Evolutionary conservation across 2,888 invertebrate species (phyloP).

Genomic region (Calephelis perditalis): DNA sequence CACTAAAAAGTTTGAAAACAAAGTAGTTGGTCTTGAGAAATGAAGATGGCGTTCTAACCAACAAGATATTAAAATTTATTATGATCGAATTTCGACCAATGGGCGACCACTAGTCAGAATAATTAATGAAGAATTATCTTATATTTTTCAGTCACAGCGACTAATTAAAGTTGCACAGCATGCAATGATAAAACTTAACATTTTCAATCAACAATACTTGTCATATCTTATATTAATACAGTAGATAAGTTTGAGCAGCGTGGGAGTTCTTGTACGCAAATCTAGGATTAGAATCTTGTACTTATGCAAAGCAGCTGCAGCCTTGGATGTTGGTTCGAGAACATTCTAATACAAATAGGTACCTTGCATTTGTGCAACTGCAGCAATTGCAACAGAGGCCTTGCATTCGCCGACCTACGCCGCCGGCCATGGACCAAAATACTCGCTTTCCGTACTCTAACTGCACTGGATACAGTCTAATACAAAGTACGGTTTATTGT

Average conservation of each 20-base stretch:
- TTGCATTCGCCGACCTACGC: conserved; percentile 68
- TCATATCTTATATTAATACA: neutral
- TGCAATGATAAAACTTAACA: no score
- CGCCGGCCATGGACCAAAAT: conserved; percentile 70
- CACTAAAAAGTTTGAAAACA: no score
- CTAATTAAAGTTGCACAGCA: no score
- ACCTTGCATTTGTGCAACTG: conserved; percentile 62
- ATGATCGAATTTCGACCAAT: no score
- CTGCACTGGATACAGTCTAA: conserved; percentile 10
- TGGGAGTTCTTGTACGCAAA: conserved; percentile 9
- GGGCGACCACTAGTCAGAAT: no score
- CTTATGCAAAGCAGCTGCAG: conserved; percentile 27
- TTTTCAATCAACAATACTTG: no score
- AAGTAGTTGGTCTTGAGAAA: no score
- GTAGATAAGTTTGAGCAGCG: neutral
- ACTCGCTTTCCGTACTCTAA: conserved; percentile 52
- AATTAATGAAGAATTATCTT: no score
- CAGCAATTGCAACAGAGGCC: conserved; percentile 69
- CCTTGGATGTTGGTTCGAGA: conserved; percentile 44
- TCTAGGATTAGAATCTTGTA: conserved; percentile 18
- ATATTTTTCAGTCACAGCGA: no score
- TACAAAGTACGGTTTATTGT: conserved; percentile 3
- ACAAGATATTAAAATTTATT: no score
- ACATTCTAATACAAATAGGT: conserved; percentile 40
- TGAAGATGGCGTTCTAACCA: no score